Evolutionary conservation across 2,888 invertebrate species (phyloP), one percentile per base, ranked within the genome.

Genomic region (Sphinx pinastri): DNA sequence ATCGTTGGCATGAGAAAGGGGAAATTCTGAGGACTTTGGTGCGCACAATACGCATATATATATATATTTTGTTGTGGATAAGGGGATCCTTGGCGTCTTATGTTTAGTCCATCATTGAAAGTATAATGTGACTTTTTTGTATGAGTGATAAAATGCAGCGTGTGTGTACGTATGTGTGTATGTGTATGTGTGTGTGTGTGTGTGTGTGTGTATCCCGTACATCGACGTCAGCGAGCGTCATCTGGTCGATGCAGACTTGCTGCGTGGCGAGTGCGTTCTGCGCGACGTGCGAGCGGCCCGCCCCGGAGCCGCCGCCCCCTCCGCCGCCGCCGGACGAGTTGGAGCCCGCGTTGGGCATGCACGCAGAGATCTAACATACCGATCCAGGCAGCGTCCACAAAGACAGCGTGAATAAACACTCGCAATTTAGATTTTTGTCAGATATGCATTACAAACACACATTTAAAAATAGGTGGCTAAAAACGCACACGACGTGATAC

Each of bases 241-340:
- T 96, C 95, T 96, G 96, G 88, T 96, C 96, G 91, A 97, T 96
- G 96, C 97, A 97, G 94, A 97, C 96, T 95, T 96, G 96, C 86
- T 96, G 95, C 84, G 95, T 82, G 76, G 95, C 91, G 68, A 95
- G 94, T 79, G 95, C 95, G 67, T 95, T 89, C 72, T 94, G 90
- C 75, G 93, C 81, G 79, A 77, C 71, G 77, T 82, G 73, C 79
- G 79, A 87, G 71, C 77, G 73, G 68, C 82, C 71, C 71, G 79
- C 75, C 67, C 80, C 76, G 87, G 87, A 86, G 51, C 71, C 67
- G 14, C 77, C 92, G 88, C 88, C 93, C 90, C 88, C 91, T 88
- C 87, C 92, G 68, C 79, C 73, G 38, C 38, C 38, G 38, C 38
- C 38, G 2, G 38, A 38, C 38, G 54, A 54, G 90, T 88, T 91